These are phyloP conservation scores for Naso thynnoides DNA, from an alignment of 2,797 vertebrate species.

Conservation along the genomic window DNA sequence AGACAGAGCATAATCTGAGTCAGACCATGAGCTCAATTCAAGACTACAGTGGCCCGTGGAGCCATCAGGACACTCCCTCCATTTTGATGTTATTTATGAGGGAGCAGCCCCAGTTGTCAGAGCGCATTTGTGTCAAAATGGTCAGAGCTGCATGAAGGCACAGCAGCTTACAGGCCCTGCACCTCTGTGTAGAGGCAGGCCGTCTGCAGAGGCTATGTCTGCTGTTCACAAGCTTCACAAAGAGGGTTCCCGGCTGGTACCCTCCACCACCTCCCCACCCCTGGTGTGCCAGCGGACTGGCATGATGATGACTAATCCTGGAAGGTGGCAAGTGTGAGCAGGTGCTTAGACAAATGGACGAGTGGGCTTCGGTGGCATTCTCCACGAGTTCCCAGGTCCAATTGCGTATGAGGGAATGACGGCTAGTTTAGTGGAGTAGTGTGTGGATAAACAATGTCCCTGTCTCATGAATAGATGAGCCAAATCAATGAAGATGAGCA, in stretches of 20 bases:
- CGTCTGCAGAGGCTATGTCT: constrained; percentile 69
- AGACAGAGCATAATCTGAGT: constrained; percentile 70
- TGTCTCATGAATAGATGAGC: constrained; percentile 86
- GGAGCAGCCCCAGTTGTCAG: constrained; percentile 87
- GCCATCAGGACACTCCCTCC: constrained; percentile 79
- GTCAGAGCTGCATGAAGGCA: constrained; percentile 86
- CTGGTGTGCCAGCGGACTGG: constrained; percentile 74
- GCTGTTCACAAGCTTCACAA: constrained; percentile 74
- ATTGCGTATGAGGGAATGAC: constrained; percentile 67
- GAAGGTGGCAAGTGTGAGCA: constrained; percentile 81
- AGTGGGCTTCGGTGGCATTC: constrained; percentile 66
- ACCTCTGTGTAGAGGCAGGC: constrained; percentile 75
- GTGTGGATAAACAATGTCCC: constrained; percentile 84
- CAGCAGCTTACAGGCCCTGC: constrained; percentile 80
- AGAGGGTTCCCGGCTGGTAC: constrained; percentile 68
- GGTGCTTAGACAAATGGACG: constrained; percentile 81
- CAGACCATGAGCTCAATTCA: constrained; percentile 67
- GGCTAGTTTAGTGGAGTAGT: constrained; percentile 75
- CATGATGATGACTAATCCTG: constrained; percentile 79
- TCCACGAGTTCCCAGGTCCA: constrained; percentile 77
- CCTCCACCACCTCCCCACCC: constrained; percentile 44
- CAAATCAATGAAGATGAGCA: constrained; percentile 86
- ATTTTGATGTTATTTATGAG: constrained; percentile 88
- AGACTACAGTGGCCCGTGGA: constrained; percentile 76
- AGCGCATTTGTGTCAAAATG: constrained; percentile 88